Evolutionary conservation across 1,140 invertebrate species (phyloP).

Genomic region (Monomorium pharaonis): DNA sequence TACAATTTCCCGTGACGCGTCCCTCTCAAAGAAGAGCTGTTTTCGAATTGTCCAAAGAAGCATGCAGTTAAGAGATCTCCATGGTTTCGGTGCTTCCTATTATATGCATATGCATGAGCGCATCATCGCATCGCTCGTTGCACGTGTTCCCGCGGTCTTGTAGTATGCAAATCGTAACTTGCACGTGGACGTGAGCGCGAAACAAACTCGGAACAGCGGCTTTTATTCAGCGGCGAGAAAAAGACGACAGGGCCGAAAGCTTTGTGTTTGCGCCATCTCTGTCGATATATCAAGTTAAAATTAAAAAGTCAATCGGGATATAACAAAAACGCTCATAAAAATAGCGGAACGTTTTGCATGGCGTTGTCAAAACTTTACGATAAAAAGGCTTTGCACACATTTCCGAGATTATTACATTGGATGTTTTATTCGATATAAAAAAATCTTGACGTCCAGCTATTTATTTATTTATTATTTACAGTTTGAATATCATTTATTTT

Average conservation of each 20-base stretch:
- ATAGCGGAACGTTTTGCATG: background rate
- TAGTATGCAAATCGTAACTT: slow-evolving; percentile 72
- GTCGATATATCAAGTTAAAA: background rate
- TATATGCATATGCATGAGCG: slow-evolving; percentile 76
- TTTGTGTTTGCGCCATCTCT: background rate
- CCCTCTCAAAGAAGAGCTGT: background rate
- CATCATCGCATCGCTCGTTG: slow-evolving; percentile 35
- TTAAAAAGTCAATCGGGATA: background rate
- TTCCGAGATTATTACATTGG: background rate
- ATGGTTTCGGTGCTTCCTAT: slow-evolving; percentile 35
- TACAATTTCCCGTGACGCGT: background rate
- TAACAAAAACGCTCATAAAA: background rate
- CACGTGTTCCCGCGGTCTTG: slow-evolving; percentile 70
- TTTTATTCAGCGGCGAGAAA: slow-evolving; percentile 14
- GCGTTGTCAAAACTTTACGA: background rate
- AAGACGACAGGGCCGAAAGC: background rate
- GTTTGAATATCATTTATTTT: background rate
- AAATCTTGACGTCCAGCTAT: background rate
- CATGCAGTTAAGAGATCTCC: background rate
- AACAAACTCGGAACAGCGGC: slow-evolving; percentile 60
- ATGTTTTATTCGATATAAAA: background rate
- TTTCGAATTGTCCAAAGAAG: too few relatives aligned
- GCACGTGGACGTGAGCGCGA: slow-evolving; percentile 28
- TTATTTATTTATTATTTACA: background rate
- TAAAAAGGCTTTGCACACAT: background rate